Evolutionary conservation across 2,113 vertebrate species (phyloP).

Genomic region (cattle (Bos taurus)): DNA sequence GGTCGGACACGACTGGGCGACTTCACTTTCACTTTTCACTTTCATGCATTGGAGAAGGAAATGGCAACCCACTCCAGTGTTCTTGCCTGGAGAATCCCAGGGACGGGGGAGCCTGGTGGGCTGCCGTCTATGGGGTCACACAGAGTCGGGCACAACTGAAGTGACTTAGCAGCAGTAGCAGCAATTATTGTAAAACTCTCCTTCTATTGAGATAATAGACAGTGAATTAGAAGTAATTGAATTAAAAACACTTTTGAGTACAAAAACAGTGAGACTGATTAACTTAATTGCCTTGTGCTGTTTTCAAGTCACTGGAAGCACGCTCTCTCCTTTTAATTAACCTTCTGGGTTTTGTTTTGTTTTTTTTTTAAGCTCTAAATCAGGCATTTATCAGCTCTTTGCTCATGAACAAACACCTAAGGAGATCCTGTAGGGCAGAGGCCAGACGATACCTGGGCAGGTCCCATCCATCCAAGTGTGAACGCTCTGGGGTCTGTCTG

Average conservation of each 20-base stretch:
- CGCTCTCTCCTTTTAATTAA: conserved; percentile 26
- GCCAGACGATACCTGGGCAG: accelerated
- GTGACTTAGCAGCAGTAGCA: too few species aligned
- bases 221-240: conserved; percentile 30
- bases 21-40: too few species aligned
- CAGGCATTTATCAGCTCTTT: not conserved
- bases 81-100: too few species aligned
- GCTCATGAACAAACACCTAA: not conserved
- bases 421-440: not conserved
- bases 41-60: too few species aligned
- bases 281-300: not conserved
- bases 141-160: too few species aligned
- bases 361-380: not conserved
- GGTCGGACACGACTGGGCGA: too few species aligned
- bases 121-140: too few species aligned
- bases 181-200: conserved; percentile 19
- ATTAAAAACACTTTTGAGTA: conserved; percentile 37
- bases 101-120: too few species aligned
- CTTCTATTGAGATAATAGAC: not conserved
- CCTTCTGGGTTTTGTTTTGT: not conserved
- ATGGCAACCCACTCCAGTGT: too few species aligned
- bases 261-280: not conserved
- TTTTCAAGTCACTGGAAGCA: conserved; percentile 26
- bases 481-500: not conserved
- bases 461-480: not conserved